Evolutionary conservation across 2,113 vertebrate species (phyloP), one percentile per base, ranked within the genome.

Genomic region (Ondatra zibethicus): DNA sequence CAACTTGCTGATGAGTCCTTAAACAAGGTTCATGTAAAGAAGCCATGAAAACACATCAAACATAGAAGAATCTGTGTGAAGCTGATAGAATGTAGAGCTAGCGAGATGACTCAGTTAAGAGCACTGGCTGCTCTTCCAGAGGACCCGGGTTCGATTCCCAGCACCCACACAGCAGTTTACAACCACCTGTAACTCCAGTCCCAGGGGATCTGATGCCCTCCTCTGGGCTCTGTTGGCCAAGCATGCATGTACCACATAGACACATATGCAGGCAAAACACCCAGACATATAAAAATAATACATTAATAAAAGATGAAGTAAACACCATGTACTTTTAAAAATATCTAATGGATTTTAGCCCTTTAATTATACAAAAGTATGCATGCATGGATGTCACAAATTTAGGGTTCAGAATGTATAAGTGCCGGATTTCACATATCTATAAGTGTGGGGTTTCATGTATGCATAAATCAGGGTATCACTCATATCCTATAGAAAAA

Each of bases 311-410:
- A 65, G 7, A 63, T 17, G 14, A 29, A 39, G 13, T 16, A 3
- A 65, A 65, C 14, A 45, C 13, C 10, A 63, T 10, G 21, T n/a
- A 63, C 29, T 63, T 61, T 14, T 13, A 61, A 78, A 82, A 42
- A 42, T 81, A 82, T 29, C 73, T 88, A 85, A 17, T 94, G 76
- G 87, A 91, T 92, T 94, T 47, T 93, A 92, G 45, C 87, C 55
- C 42, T 66, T 78, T 5, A 61, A 31, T 96, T 91, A 97, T 13
- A n/a, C 72, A 92, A 58, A 58, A 58, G 19, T 19, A 58, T 21
- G 19, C 19, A 58, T 58, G 19, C 58, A 58, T 58, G 7, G 58
- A 58, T 58, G 58, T 21, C 58, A 58, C 19, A 58, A 75, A 68
- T 72, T 61, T 80, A 42, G 36, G 45, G 39, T 72, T 94, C 36